A percentile compares a stretch with the other conserved stretches of the same genome.
These are phyloP conservation scores for Microcebus tavaratra DNA, from an alignment of 2,113 vertebrate species.

Conservation along the genomic window DNA sequence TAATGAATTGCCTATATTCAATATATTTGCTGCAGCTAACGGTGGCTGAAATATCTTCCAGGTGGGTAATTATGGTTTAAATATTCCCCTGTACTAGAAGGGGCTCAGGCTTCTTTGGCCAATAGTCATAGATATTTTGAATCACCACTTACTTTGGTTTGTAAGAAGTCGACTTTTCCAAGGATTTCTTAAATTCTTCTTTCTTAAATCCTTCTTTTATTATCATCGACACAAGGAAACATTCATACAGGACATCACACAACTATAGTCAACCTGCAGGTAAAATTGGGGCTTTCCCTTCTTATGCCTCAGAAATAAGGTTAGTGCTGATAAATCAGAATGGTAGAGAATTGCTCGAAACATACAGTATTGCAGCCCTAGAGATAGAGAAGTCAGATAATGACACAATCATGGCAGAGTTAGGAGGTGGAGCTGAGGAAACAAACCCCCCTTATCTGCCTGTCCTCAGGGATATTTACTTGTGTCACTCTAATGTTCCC, in stretches of 20 bases:
- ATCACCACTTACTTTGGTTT: not conserved
- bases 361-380: not conserved
- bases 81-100: not conserved
- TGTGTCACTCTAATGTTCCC: not conserved
- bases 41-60: not conserved
- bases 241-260: not conserved
- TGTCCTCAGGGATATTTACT: not conserved
- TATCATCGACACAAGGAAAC: not conserved
- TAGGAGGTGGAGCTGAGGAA: not conserved
- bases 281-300: not conserved
- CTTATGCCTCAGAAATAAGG: not conserved
- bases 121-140: not conserved
- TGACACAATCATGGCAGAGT: not conserved
- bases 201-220: conserved; percentile 7
- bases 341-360: not conserved
- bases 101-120: not conserved
- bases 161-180: no score
- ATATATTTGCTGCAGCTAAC: not conserved
- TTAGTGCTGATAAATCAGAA: not conserved
- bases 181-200: no score
- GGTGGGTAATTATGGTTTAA: not conserved
- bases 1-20: not conserved
- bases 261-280: not conserved
- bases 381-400: not conserved
- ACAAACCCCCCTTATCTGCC: not conserved